phyloP scores from a whole-genome alignment of 2,888 invertebrate genomes.

The Teleogryllus oceanicus region DNA sequence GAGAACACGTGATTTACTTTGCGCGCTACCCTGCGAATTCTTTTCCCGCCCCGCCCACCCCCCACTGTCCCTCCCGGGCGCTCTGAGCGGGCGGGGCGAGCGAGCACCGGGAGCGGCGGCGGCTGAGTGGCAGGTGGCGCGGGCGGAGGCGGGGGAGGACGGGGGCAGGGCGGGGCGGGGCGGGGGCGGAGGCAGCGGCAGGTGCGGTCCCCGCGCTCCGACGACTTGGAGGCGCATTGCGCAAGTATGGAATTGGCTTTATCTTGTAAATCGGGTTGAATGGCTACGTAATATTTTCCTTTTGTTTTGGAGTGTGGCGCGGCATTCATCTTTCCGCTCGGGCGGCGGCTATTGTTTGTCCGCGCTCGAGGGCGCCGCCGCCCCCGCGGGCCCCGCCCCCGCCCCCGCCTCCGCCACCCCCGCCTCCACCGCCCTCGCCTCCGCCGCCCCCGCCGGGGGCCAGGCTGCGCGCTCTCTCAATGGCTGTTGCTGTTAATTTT shows the following conservation, averaged over 20 bases:
- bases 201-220: constrained; percentile 12
- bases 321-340: constrained; percentile 11
- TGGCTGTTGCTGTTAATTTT: constrained; percentile 18
- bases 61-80: constrained; percentile 33
- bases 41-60: constrained; percentile 18
- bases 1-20: no score
- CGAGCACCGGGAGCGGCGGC: not conserved
- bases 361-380: not conserved
- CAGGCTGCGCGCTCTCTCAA: not conserved
- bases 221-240: constrained; percentile 1
- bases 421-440: not conserved
- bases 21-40: no score
- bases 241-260: constrained; percentile 7
- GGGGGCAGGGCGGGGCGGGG: constrained; percentile 28
- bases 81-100: not conserved
- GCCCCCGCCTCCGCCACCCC: not conserved
- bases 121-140: not conserved
- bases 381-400: not conserved
- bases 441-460: not conserved
- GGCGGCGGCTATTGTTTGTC: constrained; percentile 3
- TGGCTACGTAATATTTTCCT: constrained; percentile 18
- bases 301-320: constrained; percentile 11
- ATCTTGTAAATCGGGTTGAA: constrained; percentile 11
- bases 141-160: not conserved
- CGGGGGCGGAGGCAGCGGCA: constrained; percentile 28